phyloP scores from a whole-genome alignment of 2,888 invertebrate genomes.

The Temnothorax unifasciatus region DNA sequence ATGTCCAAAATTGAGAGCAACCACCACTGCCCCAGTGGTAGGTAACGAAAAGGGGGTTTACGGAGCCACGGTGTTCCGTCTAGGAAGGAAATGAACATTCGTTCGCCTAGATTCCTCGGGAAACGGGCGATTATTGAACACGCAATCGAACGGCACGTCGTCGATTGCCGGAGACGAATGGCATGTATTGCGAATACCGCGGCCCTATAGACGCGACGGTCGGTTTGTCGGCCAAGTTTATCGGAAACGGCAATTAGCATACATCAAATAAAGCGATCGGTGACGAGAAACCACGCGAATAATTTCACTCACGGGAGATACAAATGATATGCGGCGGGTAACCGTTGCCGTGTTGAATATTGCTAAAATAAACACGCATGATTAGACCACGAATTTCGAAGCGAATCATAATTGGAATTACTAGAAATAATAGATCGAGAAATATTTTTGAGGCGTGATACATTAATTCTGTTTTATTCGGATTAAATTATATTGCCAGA shows the following conservation, averaged over 20 bases:
- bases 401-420: conserved; percentile 6
- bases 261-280: conserved; percentile 63
- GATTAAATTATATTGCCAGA: too few species aligned
- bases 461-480: neutral
- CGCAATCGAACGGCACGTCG: conserved; percentile 61
- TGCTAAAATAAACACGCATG: neutral
- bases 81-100: conserved; percentile 75
- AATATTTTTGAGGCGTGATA: neutral
- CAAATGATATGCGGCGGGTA: conserved; percentile 5
- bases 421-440: neutral
- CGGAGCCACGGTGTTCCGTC: conserved; percentile 41
- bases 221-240: conserved; percentile 70
- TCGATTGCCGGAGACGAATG: conserved; percentile 35
- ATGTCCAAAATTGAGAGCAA: conserved; percentile 53
- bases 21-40: conserved; percentile 46
- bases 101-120: conserved; percentile 70
- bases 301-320: conserved; percentile 23
- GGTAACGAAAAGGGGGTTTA: conserved; percentile 50
- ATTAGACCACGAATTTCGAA: neutral
- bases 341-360: conserved; percentile 27
- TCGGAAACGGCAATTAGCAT: conserved; percentile 70
- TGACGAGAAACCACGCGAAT: conserved; percentile 33
- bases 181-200: conserved; percentile 44
- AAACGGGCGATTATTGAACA: conserved; percentile 73
- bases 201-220: conserved; percentile 49